Evolutionary conservation across 2,797 vertebrate genomes (phyloP).

Genomic region (Muraenolepis orangiensis): DNA sequence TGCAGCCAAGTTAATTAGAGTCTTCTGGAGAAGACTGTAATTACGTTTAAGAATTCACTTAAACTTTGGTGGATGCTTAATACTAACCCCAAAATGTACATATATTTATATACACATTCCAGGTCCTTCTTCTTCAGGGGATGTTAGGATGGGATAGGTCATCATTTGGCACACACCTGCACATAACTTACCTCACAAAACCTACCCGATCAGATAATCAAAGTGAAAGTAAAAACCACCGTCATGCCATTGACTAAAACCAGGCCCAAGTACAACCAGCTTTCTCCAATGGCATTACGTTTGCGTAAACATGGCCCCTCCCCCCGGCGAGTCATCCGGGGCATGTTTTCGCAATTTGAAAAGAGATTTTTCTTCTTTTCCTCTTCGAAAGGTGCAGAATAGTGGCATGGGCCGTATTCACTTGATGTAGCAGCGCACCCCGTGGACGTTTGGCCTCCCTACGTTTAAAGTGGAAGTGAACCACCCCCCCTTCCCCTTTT

Average conservation of each 20-base stretch:
- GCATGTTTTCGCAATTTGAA: neutral
- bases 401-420: slow-evolving; percentile 58
- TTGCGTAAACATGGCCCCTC: neutral
- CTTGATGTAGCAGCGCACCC: slow-evolving; percentile 62
- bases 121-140: neutral
- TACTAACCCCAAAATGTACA: neutral
- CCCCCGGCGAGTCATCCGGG: no score
- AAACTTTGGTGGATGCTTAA: neutral
- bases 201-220: neutral
- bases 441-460: slow-evolving; percentile 24
- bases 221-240: neutral
- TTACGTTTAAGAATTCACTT: neutral
- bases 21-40: neutral
- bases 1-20: neutral
- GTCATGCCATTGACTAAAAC: neutral
- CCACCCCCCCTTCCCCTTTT: no score
- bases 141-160: neutral
- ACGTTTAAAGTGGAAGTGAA: neutral
- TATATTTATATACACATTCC: neutral
- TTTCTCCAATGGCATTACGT: neutral
- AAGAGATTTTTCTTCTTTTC: slow-evolving; percentile 4
- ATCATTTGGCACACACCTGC: neutral
- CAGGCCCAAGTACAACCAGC: neutral
- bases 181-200: neutral
- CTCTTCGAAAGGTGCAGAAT: slow-evolving; percentile 11